Conservation (phyloP, 1,140 invertebrate genomes). For the Vanessa atalanta region DNA sequence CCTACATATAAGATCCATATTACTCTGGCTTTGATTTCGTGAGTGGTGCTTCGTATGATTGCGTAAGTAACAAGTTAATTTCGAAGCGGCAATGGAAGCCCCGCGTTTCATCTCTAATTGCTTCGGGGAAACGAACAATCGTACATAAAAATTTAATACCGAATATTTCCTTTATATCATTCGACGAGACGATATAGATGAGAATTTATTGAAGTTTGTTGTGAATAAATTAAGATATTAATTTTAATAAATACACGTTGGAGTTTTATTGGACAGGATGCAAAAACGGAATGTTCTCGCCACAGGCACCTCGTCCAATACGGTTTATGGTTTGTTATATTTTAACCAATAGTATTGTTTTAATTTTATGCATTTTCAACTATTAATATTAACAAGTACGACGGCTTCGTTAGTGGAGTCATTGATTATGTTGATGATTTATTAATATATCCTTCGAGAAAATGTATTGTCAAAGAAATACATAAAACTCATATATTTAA, state of each 20-base stretch:
- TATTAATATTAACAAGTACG: not conserved
- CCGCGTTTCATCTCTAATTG: slow-evolving; percentile 59
- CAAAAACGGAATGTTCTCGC: slow-evolving; percentile 12
- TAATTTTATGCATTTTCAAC: not conserved
- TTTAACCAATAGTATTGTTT: slow-evolving; percentile 15
- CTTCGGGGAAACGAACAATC: slow-evolving; percentile 48
- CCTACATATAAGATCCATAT: not conserved
- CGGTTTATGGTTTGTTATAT: slow-evolving; percentile 26
- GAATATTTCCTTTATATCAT: slow-evolving; percentile 15
- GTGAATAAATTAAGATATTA: slow-evolving; percentile 26
- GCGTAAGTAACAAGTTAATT: slow-evolving; percentile 43
- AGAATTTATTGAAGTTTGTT: slow-evolving; percentile 21
- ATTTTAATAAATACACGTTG: slow-evolving; percentile 20
- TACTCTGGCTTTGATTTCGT: not conserved
- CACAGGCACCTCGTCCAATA: slow-evolving; percentile 15
- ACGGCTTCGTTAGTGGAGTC: no score
- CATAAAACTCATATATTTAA: no score
- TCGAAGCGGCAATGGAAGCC: slow-evolving; percentile 43
- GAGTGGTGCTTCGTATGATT: slow-evolving; percentile 8
- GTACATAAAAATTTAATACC: slow-evolving; percentile 18
- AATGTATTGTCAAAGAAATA: no score
- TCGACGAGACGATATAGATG: slow-evolving; percentile 22
- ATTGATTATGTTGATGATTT: no score
- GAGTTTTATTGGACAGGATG: slow-evolving; percentile 25
- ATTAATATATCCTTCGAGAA: no score